A percentile compares a stretch with the other conserved stretches of the same genome.
These are phyloP conservation scores for Platycnemis pennipes DNA, from an alignment of 2,888 invertebrate species.

Conservation along the genomic window DNA sequence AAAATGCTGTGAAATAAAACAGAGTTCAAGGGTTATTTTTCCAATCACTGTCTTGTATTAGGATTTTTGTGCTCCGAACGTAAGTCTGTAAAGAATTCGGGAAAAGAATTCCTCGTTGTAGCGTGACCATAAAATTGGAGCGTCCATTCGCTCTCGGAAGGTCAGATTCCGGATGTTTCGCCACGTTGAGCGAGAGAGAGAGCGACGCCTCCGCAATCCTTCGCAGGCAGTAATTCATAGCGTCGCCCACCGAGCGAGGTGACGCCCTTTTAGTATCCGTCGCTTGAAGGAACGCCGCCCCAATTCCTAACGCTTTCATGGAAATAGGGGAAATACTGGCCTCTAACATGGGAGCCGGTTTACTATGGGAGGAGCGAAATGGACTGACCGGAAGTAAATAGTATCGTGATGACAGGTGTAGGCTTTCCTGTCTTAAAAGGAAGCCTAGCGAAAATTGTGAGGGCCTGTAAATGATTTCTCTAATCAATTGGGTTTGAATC, in stretches of 20 bases:
- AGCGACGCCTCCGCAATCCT: not conserved
- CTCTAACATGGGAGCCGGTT: not conserved
- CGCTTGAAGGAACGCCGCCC: not conserved
- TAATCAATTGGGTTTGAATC: too few species aligned
- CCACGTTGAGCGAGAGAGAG: not conserved
- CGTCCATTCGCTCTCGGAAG: not conserved
- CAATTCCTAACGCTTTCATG: not conserved
- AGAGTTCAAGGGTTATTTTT: too few species aligned
- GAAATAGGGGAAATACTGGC: not conserved
- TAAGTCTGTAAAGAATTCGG: not conserved
- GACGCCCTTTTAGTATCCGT: not conserved
- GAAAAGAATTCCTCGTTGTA: not conserved
- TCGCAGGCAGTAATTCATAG: not conserved
- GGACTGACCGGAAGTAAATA: not conserved
- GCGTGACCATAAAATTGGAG: not conserved
- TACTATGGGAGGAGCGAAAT: not conserved
- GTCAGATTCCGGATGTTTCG: constrained; percentile 13
- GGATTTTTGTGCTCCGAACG: too few species aligned
- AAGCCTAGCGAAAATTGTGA: too few species aligned
- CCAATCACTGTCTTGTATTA: too few species aligned
- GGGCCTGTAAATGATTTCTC: too few species aligned
- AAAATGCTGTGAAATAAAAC: too few species aligned
- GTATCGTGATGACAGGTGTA: too few species aligned
- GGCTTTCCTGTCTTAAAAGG: too few species aligned
- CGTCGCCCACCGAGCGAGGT: not conserved